Base-by-base conservation (phyloP, 2,797 vertebrate genomes). In the Dermochelys coriacea region DNA sequence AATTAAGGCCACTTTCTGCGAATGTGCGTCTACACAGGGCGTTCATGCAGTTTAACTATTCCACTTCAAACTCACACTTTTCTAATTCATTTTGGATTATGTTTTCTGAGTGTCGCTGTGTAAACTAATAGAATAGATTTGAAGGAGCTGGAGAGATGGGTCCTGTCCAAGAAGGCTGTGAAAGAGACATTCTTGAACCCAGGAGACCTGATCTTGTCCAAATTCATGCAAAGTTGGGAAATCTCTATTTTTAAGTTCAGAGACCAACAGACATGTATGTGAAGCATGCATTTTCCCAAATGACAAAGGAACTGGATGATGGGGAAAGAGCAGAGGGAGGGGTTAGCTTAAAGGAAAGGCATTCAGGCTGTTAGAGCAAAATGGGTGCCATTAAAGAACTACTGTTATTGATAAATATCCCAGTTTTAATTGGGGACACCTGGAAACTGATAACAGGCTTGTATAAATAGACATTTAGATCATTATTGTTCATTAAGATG, bases 111-210 rank as follows among this genome's bases (percentile, higher is more conserved):
- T 87, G 45, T 84, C 2, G 61, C 61, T 78, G 61, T 55, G 87
- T 27, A 52, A n/a, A 1, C 2, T 15, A 81, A 27, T 11, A 71
- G 82, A 89, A 79, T 29, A 87, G 14, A 61, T 61, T 14, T 61
- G 57, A 91, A 96, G 81, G 61, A 25, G 77, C 19, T 14, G 84
- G 94, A 61, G 14, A 8, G 54, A 90, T 94, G 93, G 59, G 52
- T 47, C 25, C 14, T 6, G 31, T 54, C 14, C 5, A 1, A 29
- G 52, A 85, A 47, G 81, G 41, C 41, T 1, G 45, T 15, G n/a
- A 23, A 51, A 85, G 34, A 31, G 51, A 54, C n/a, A 19, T 8
- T 89, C 8, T 45, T 49, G 25, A 87, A 29, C 21, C 18, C 19
- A 19, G 3, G 16, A 91, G 15, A 37, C 52, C 50, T 23, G 19